Evolutionary conservation across 2,888 invertebrate species (phyloP).

Genomic region (Acanthacorydalis orientalis): DNA sequence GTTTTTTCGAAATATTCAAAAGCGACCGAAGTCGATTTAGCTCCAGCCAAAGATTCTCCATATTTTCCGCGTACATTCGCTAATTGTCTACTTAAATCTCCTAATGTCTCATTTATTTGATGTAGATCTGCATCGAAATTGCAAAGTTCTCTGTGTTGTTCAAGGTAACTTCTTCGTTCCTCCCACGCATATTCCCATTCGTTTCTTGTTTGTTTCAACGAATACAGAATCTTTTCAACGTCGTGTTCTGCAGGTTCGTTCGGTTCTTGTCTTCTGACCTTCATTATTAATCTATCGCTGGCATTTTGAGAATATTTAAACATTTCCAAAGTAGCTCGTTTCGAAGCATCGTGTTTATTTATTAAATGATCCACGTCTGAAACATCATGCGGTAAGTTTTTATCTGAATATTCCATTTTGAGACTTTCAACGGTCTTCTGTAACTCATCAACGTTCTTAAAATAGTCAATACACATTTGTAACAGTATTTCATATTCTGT

Average conservation of each 20-base stretch:
- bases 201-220: slow-evolving; percentile 39
- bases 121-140: slow-evolving; percentile 51
- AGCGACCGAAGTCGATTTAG: slow-evolving; percentile 49
- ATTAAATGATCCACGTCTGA: slow-evolving; percentile 35
- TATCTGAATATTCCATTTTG: slow-evolving; percentile 27
- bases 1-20: slow-evolving; percentile 65
- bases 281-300: slow-evolving; percentile 46
- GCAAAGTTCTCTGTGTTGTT: slow-evolving; percentile 44
- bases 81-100: slow-evolving; percentile 46
- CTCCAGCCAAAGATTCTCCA: slow-evolving; percentile 53
- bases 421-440: slow-evolving; percentile 41
- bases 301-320: slow-evolving; percentile 48
- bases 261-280: slow-evolving; percentile 56
- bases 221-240: slow-evolving; percentile 44
- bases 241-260: slow-evolving; percentile 47
- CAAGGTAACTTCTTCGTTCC: slow-evolving; percentile 38
- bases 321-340: slow-evolving; percentile 44
- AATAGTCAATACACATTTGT: slow-evolving; percentile 52
- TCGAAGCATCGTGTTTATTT: slow-evolving; percentile 45
- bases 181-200: slow-evolving; percentile 47
- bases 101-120: slow-evolving; percentile 52
- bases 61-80: slow-evolving; percentile 45
- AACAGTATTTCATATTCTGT: slow-evolving; percentile 54
- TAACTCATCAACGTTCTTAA: slow-evolving; percentile 44
- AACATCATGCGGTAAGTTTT: slow-evolving; percentile 26